A percentile compares a stretch with the other conserved stretches of the same genome.
These are phyloP conservation scores for Catocala fraxini DNA, from an alignment of 2,888 invertebrate genomes.

Conservation along the genomic window DNA sequence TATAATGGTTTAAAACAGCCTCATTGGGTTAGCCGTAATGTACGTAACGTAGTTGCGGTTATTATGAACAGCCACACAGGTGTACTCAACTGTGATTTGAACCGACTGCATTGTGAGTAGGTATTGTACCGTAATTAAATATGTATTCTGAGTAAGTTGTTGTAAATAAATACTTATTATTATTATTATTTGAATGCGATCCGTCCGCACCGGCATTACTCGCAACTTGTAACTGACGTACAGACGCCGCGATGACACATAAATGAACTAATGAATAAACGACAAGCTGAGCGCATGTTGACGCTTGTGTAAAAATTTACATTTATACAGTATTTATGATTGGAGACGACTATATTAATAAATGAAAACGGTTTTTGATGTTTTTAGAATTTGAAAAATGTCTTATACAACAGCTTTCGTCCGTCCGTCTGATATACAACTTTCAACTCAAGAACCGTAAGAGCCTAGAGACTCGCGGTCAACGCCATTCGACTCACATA, in stretches of 20 bases:
- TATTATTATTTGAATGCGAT: slow-evolving; percentile 26
- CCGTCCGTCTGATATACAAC: too few species aligned
- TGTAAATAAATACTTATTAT: too few species aligned
- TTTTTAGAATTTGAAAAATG: too few species aligned
- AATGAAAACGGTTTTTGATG: slow-evolving; percentile 21
- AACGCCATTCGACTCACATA: too few species aligned
- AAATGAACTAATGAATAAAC: slow-evolving; percentile 44
- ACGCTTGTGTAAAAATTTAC: slow-evolving; percentile 46
- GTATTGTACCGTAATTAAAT: slow-evolving; percentile 32
- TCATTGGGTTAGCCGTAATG: slow-evolving; percentile 24
- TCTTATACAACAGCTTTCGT: too few species aligned
- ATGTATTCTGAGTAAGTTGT: slow-evolving; percentile 11
- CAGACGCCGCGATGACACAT: slow-evolving; percentile 32
- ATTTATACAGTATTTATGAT: too few species aligned
- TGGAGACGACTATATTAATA: slow-evolving; percentile 40
- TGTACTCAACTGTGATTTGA: slow-evolving; percentile 29
- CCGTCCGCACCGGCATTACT: slow-evolving; percentile 14
- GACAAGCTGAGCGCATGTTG: slow-evolving; percentile 39
- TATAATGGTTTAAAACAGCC: neutral
- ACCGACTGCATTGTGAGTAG: slow-evolving; percentile 37
- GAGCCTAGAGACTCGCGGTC: too few species aligned
- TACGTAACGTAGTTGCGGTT: slow-evolving; percentile 33
- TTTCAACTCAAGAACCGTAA: too few species aligned
- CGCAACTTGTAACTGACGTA: slow-evolving; percentile 20
- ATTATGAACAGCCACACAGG: slow-evolving; percentile 14